Conservation (phyloP, 2,113 vertebrate species). For the Myrmecobius fasciatus region DNA sequence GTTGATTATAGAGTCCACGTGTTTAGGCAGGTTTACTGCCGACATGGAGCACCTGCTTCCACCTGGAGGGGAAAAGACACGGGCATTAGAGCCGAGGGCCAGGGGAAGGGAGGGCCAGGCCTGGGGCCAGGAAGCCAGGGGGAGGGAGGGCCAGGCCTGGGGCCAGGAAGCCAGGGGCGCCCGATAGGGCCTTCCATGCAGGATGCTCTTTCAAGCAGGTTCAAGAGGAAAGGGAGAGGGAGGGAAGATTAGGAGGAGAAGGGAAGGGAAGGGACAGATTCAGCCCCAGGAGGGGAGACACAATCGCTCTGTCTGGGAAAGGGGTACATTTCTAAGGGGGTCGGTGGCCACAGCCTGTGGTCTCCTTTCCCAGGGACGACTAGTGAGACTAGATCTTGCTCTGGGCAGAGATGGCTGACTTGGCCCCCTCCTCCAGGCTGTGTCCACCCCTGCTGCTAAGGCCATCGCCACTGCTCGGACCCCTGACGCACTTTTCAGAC, state of each 20-base stretch:
- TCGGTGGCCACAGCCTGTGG: not conserved
- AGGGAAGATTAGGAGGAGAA: conserved; percentile 24
- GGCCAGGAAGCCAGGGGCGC: conserved; percentile 43
- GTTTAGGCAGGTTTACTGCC: conserved; percentile 99
- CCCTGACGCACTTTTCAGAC: not conserved
- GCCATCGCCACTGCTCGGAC: not conserved
- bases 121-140: conserved; percentile 63
- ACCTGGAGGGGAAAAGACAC: conserved; percentile 93
- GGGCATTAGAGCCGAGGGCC: conserved; percentile 83
- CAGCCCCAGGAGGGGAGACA: not conserved
- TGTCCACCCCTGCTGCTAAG: not conserved
- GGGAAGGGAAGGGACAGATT: not conserved
- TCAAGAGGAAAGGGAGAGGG: not conserved
- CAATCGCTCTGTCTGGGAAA: not conserved
- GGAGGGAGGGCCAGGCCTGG: conserved; percentile 64
- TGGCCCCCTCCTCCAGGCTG: not conserved
- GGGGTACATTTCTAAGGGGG: not conserved
- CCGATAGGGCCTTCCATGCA: conserved; percentile 65
- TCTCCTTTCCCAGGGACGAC: not conserved
- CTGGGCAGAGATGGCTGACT: not conserved
- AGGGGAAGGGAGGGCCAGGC: conserved; percentile 77
- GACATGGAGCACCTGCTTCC: conserved; percentile 98
- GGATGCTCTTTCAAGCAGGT: conserved; percentile 10
- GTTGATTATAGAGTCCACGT: conserved; percentile 99
- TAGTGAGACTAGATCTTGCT: not conserved